A percentile compares a stretch with the other conserved stretches of the same genome.
phyloP scores from a whole-genome alignment of 2,797 vertebrate species.

The Artibeus lituratus region DNA sequence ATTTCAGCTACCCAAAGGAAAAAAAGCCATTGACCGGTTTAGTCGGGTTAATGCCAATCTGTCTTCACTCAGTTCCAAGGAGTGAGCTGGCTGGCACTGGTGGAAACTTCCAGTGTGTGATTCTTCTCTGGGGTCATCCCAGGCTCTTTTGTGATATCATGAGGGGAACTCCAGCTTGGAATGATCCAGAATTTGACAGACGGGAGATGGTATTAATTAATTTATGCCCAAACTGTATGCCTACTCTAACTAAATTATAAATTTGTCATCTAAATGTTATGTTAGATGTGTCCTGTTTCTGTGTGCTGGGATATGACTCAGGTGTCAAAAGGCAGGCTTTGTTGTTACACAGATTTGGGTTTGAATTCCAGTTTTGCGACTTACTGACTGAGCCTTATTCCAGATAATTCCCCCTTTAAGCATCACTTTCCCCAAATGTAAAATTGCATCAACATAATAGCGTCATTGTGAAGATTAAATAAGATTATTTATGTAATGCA shows the following conservation, averaged over 20 bases:
- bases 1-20: neutral
- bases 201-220: neutral
- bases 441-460: neutral
- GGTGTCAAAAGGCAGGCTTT: neutral
- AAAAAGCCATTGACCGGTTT: neutral
- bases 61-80: neutral
- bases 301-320: neutral
- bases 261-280: neutral
- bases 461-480: neutral
- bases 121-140: conserved; percentile 47
- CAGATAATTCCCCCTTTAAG: neutral
- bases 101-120: conserved; percentile 66
- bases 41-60: neutral
- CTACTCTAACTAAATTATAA: neutral
- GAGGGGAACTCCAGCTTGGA: conserved; percentile 61
- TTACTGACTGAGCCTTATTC: neutral
- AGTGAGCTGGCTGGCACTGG: conserved; percentile 4
- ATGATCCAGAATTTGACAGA: conserved; percentile 41
- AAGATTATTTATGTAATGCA: neutral
- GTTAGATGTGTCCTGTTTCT: neutral
- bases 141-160: conserved; percentile 23
- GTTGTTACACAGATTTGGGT: neutral
- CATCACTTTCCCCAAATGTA: neutral
- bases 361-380: neutral
- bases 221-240: neutral